Conservation (phyloP, 1,140 invertebrate species). For the Lepidostoma basale region DNA sequence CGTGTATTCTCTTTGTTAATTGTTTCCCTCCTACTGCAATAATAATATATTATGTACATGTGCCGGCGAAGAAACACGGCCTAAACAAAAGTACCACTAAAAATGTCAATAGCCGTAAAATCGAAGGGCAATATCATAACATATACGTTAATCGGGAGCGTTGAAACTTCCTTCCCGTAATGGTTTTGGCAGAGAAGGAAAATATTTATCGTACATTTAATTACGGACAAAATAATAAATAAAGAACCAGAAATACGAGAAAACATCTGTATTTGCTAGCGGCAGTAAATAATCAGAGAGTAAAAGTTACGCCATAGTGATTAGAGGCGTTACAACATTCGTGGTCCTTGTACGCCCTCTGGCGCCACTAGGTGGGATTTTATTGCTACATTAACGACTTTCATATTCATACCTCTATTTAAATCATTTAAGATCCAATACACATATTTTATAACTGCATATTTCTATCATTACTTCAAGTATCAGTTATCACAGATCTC, state of each 20-base stretch:
- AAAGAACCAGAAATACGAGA: slow-evolving; percentile 14
- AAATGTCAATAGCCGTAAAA: slow-evolving; percentile 42
- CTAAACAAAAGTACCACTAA: slow-evolving; percentile 42
- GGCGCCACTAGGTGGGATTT: too few species aligned
- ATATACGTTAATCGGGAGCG: slow-evolving; percentile 43
- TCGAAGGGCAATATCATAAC: slow-evolving; percentile 40
- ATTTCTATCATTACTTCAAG: not conserved
- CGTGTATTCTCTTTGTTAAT: slow-evolving; percentile 42
- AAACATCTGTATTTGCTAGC: slow-evolving; percentile 24
- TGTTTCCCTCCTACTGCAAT: slow-evolving; percentile 41
- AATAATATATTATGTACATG: slow-evolving; percentile 44
- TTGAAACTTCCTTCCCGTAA: slow-evolving; percentile 26
- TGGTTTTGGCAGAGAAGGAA: slow-evolving; percentile 30
- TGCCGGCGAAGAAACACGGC: slow-evolving; percentile 31
- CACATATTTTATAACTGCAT: not conserved
- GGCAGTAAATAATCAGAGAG: slow-evolving; percentile 2
- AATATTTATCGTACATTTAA: slow-evolving; percentile 43
- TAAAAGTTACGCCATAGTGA: slow-evolving; percentile 8
- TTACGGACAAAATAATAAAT: slow-evolving; percentile 36
- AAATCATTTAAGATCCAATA: not conserved
- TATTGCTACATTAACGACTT: too few species aligned
- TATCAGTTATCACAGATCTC: too few species aligned
- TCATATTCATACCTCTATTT: too few species aligned
- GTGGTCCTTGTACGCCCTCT: too few species aligned
- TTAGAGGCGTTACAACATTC: not conserved